Evolutionary conservation across 2,888 invertebrate genomes (phyloP).

Genomic region (Andrena minutula): DNA sequence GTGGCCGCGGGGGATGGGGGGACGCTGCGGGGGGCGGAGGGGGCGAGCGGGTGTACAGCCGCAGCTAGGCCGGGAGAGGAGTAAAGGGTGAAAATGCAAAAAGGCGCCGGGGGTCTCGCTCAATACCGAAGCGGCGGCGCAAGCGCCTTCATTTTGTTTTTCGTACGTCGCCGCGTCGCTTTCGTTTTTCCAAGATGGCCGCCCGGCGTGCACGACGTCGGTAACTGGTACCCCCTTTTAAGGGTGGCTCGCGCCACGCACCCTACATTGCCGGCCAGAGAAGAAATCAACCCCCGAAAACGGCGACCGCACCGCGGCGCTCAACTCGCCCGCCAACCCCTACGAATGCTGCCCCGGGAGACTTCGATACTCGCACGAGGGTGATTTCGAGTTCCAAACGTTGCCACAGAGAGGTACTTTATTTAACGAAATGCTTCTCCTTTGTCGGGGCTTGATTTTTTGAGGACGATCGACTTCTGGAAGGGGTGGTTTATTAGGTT

Average conservation of each 20-base stretch:
- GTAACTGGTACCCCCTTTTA: conserved; percentile 62
- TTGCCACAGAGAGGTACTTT: background rate
- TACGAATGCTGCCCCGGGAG: conserved; percentile 49
- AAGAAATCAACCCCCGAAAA: conserved; percentile 64
- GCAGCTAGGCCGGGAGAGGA: conserved; percentile 68
- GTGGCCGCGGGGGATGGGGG: conserved; percentile 42
- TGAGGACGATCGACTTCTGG: no score
- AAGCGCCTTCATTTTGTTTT: conserved; percentile 85
- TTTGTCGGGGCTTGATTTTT: background rate
- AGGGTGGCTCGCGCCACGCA: conserved; percentile 20
- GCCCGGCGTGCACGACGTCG: conserved; percentile 59
- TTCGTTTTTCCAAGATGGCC: conserved; percentile 84
- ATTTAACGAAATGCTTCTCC: background rate
- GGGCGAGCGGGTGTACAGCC: conserved; percentile 52
- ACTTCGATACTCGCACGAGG: conserved; percentile 64
- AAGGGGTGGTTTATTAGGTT: no score
- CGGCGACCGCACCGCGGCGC: conserved; percentile 74
- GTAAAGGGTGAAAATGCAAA: conserved; percentile 81
- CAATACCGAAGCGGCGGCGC: conserved; percentile 84
- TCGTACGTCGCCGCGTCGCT: conserved; percentile 80
- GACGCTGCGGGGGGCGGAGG: conserved; percentile 49
- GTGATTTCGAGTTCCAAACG: background rate
- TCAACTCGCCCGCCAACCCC: conserved; percentile 52
- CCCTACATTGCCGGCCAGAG: conserved; percentile 77
- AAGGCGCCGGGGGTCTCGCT: conserved; percentile 83